These are phyloP conservation scores for Microcebus tavaratra DNA, from an alignment of 2,113 vertebrate species.

Conservation along the genomic window DNA sequence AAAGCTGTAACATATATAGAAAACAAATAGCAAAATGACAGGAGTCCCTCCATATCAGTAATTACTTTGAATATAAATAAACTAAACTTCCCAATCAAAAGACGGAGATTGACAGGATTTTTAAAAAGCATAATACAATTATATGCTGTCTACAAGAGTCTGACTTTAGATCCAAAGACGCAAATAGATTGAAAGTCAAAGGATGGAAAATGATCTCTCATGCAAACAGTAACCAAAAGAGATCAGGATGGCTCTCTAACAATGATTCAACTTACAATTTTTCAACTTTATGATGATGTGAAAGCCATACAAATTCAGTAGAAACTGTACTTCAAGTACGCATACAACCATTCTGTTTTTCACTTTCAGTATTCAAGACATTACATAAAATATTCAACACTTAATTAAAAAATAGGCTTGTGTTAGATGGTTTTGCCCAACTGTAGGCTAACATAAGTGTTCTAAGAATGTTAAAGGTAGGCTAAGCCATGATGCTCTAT, in stretches of 20 bases:
- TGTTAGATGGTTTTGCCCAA: neutral
- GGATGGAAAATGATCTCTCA: neutral
- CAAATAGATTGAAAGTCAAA: neutral
- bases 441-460: neutral
- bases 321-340: neutral
- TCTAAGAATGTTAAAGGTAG: neutral
- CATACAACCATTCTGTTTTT: neutral
- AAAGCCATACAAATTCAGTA: neutral
- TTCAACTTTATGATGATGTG: neutral
- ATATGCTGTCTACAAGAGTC: neutral
- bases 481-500: neutral
- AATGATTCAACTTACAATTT: neutral
- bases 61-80: neutral
- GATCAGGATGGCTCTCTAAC: neutral
- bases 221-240: neutral
- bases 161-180: neutral
- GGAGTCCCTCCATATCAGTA: neutral
- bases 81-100: neutral
- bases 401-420: neutral
- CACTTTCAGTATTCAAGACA: neutral
- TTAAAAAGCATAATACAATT: neutral
- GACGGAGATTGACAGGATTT: neutral
- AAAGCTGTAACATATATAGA: neutral
- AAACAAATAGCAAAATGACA: neutral
- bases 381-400: neutral